Base-by-base conservation (phyloP, 2,797 vertebrate genomes). In the Spatula clypeata region DNA sequence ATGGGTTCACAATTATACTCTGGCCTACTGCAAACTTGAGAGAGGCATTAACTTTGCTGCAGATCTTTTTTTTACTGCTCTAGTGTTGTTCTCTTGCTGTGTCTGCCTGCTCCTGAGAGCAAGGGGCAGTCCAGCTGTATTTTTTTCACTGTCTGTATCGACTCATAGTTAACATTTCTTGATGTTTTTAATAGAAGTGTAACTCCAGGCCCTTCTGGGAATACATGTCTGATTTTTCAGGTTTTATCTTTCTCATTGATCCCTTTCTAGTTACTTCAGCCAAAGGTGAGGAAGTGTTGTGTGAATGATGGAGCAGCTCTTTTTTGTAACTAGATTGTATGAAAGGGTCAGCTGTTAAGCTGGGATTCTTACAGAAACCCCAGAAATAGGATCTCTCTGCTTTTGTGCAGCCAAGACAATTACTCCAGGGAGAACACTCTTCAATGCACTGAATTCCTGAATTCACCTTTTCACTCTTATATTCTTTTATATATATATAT, bases 201-300 rank as follows among this genome's bases (percentile, higher is more conserved):
- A 92, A 49, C 80, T 93, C 18, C 34, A 40, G 51, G 11, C 26
- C 15, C 45, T 73, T 93, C 71, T 89, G 83, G 77, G 77, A 94
- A 87, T 74, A 69, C 4, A 4, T 4, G n/a, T 83, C 80, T 85
- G 71, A 54, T 86, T 94, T 88, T 94, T 92, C 60, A 80, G 61
- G 64, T 88, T 95, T 96, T 95, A 84, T 93, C 77, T 89, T 74
- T 92, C 64, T 55, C 42, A 71, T 71, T 95, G 93, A 87, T 94
- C 42, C 45, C 14, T 88, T 92, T 92, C 69, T 44, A 88, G 75
- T 90, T 93, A 84, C 80, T 79, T 92, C 45, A 87, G 74, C 80
- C 65, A 72, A 79, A 87, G 77, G 88, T 85, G 83, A 74, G 57
- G 77, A 92, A 92, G 57, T 62, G 86, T 40, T 84, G 76, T 57